Percentiles rank a stretch among this genome's conserved stretches.
Conservation (phyloP, 2,888 invertebrate genomes). For the Xiphydria camelus region DNA sequence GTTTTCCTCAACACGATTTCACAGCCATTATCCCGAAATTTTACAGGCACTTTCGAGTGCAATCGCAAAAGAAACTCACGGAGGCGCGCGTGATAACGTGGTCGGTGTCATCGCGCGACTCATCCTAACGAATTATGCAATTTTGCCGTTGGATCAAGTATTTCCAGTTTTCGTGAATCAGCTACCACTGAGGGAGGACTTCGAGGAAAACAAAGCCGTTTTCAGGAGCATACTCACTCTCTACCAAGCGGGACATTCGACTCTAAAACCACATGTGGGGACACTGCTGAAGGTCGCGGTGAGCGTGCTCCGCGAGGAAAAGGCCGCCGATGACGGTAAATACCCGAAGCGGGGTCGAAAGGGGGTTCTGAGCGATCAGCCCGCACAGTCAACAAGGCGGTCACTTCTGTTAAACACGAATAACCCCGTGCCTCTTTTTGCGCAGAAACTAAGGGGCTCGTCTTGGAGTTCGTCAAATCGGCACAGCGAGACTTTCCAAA, state of each 20-base stretch:
- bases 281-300: slow-evolving; percentile 63
- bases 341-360: too few relatives aligned
- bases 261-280: slow-evolving; percentile 61
- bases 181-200: slow-evolving; percentile 74
- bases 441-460: slow-evolving; percentile 59
- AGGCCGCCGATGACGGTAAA: slow-evolving; percentile 61
- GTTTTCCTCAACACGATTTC: slow-evolving; percentile 30
- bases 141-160: slow-evolving; percentile 72
- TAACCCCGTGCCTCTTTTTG: too few relatives aligned
- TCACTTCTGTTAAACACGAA: too few relatives aligned
- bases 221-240: slow-evolving; percentile 68
- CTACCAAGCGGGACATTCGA: slow-evolving; percentile 65
- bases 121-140: slow-evolving; percentile 66
- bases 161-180: slow-evolving; percentile 72
- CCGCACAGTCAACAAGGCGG: too few relatives aligned
- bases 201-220: slow-evolving; percentile 73
- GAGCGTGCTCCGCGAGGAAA: slow-evolving; percentile 63
- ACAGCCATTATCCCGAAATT: slow-evolving; percentile 68
- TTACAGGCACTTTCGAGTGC: slow-evolving; percentile 69
- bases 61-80: slow-evolving; percentile 68
- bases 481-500: slow-evolving; percentile 63
- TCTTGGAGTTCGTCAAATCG: slow-evolving; percentile 62
- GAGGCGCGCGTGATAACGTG: slow-evolving; percentile 74
- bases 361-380: too few relatives aligned
- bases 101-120: slow-evolving; percentile 77